Base-by-base conservation (phyloP, 2,797 vertebrate species). In the Cebuella pygmaea region DNA sequence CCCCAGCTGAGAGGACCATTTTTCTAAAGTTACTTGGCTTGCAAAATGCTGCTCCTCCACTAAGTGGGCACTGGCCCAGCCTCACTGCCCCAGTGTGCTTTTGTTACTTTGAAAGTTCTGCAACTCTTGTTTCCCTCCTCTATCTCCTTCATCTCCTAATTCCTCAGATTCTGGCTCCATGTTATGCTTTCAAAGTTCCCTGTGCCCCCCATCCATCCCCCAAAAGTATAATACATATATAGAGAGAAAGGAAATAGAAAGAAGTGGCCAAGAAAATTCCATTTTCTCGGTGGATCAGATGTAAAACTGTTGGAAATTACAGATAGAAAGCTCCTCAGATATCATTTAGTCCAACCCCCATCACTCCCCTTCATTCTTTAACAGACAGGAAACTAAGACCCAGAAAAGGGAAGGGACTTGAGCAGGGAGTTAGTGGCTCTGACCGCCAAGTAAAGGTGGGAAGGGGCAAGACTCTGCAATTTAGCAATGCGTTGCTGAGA, bases 51-150 rank as follows among this genome's bases (percentile, higher is more conserved):
- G 46, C 17, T 83, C 27, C 5, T 83, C 44, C 41, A 83, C 50
- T 48, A 67, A 52, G 57, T 76, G 82, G 81, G 55, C 48, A 70
- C 19, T 90, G 67, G 67, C 87, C 50, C 20, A 75, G 76, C 48
- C 59, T 96, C 59, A 14, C 59, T 90, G 76, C 50, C n/a, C 64
- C 67, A 4, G 10, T 59, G 41, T 39, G 57, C 36, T 87, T 90
- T 76, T 55, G 22, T 87, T 85, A 89, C 72, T 97, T 93, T 67
- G 85, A 90, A 96, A 95, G 88, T 88, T 95, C 93, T 92, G 26
- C 78, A 93, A 84, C 26, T 55, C 57, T 78, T 76, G n/a, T 87
- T 96, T 78, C 55, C 5, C 79, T 44, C 33, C 61, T 61, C 33
- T 84, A 36, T 20, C 22, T 80, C 55, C n/a, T 39, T 95, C 36